Conservation (phyloP, 2,113 vertebrate genomes). For the Felis chaus region DNA sequence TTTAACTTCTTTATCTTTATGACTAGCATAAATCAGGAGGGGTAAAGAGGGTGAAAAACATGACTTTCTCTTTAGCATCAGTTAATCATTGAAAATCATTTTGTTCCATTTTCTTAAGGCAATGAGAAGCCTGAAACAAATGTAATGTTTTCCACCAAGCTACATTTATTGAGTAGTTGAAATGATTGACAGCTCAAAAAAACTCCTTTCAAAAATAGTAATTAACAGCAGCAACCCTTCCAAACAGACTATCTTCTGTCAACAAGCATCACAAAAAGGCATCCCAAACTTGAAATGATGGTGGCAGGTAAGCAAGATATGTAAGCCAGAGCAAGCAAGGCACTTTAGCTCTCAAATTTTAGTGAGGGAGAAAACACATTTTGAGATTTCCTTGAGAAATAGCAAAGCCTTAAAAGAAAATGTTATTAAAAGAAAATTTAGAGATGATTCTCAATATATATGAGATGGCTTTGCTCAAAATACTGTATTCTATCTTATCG, state of each 20-base stretch:
- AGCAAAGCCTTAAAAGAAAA: not conserved
- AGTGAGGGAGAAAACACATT: not conserved
- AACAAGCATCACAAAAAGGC: not conserved
- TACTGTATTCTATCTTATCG: not conserved
- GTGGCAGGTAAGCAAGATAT: not conserved
- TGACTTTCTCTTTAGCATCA: not conserved
- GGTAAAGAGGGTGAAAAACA: not conserved
- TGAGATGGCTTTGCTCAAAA: not conserved
- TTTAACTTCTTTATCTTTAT: not conserved
- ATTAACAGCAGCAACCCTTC: not conserved
- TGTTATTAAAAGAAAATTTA: not conserved
- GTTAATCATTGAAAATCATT: not conserved
- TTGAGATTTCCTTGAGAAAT: not conserved
- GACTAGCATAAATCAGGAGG: not conserved
- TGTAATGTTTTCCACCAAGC: fast-evolving
- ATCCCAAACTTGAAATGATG: not conserved
- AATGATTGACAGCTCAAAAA: not conserved
- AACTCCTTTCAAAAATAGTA: not conserved
- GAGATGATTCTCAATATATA: not conserved
- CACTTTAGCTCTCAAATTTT: not conserved
- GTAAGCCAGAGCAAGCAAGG: not conserved
- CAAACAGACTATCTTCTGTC: not conserved
- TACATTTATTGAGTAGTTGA: not conserved
- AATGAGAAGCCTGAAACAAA: not conserved
- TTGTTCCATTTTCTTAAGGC: not conserved